Percentiles rank a stretch among this genome's conserved stretches.
phyloP scores from a whole-genome alignment of 1,140 invertebrate species.

The Chelonus insularis region DNA sequence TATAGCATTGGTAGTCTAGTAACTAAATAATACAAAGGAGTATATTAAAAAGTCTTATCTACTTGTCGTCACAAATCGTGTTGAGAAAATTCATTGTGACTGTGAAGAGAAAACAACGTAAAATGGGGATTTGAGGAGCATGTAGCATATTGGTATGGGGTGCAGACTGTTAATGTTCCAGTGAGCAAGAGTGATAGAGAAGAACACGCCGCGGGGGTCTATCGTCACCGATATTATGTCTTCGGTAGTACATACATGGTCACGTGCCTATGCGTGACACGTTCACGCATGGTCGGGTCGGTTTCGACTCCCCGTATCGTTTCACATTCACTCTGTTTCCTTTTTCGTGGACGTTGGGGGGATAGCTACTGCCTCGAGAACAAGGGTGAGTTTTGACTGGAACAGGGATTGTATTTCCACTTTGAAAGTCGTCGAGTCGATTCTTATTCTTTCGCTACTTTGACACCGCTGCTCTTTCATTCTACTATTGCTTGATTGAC shows the following conservation, averaged over 20 bases:
- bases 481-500: conserved; percentile 10
- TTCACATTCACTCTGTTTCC: conserved; percentile 37
- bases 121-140: conserved; percentile 2
- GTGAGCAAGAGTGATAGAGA: conserved; percentile 6
- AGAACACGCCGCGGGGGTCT: conserved; percentile 31
- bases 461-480: conserved; percentile 4
- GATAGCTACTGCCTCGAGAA: not conserved
- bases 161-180: not conserved
- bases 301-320: conserved; percentile 42
- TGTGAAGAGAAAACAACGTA: not conserved
- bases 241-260: conserved; percentile 47
- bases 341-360: conserved; percentile 6
- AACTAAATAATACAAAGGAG: too few relatives aligned
- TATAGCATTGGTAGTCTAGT: too few relatives aligned
- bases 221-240: conserved; percentile 45
- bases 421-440: conserved; percentile 41
- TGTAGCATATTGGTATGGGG: conserved; percentile 22
- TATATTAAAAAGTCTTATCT: not conserved
- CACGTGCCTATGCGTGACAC: conserved; percentile 61
- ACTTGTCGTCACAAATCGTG: not conserved
- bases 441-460: not conserved
- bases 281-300: conserved; percentile 51
- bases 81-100: not conserved
- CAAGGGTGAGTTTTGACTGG: conserved; percentile 2
- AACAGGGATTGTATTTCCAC: conserved; percentile 53